Percentiles rank a stretch among this genome's conserved stretches.
These are phyloP conservation scores for Anguilla anguilla DNA, from an alignment of 2,797 vertebrate species.

Conservation along the genomic window DNA sequence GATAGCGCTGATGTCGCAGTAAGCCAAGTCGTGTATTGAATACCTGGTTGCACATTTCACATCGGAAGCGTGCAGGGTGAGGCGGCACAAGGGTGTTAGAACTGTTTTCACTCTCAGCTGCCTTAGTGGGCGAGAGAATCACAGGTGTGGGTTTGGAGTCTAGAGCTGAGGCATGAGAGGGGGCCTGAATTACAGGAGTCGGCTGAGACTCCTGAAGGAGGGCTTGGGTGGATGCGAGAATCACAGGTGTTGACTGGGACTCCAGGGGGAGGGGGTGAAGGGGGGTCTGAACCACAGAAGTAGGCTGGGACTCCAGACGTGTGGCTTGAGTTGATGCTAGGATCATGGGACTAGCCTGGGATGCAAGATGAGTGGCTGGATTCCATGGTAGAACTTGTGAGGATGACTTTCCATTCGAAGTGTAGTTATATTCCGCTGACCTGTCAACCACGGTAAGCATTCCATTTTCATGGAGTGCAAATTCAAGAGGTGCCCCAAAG, in stretches of 20 bases:
- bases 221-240: slow-evolving; percentile 8
- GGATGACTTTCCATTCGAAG: slow-evolving; percentile 58
- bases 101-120: slow-evolving; percentile 16
- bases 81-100: slow-evolving; percentile 20
- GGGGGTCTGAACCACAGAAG: slow-evolving; percentile 11
- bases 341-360: slow-evolving; percentile 26
- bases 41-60: slow-evolving; percentile 74
- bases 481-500: slow-evolving; percentile 74
- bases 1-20: slow-evolving; percentile 75
- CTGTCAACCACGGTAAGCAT: slow-evolving; percentile 73
- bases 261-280: not conserved
- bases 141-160: slow-evolving; percentile 5
- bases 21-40: slow-evolving; percentile 72
- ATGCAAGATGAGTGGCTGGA: slow-evolving; percentile 36
- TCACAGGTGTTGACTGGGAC: slow-evolving; percentile 19
- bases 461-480: slow-evolving; percentile 80
- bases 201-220: not conserved
- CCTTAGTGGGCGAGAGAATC: slow-evolving; percentile 27
- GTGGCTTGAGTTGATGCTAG: slow-evolving; percentile 15
- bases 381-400: slow-evolving; percentile 41
- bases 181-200: slow-evolving; percentile 24
- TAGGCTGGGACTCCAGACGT: slow-evolving; percentile 17
- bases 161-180: not conserved
- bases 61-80: slow-evolving; percentile 53
- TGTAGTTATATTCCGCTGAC: slow-evolving; percentile 55